phyloP scores from a whole-genome alignment of 2,797 vertebrate species.

The Limnodromus scolopaceus region DNA sequence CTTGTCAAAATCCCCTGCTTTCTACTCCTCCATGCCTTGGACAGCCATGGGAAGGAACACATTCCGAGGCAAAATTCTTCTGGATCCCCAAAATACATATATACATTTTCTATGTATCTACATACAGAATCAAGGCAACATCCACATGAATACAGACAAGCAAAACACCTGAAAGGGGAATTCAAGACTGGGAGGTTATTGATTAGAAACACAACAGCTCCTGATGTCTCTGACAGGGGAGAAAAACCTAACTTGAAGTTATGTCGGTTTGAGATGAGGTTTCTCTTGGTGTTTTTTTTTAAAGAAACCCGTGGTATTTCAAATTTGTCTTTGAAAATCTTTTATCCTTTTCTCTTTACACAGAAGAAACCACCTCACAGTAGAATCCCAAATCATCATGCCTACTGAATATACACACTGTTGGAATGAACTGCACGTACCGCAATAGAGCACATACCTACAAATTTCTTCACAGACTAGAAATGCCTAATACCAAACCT shows the following conservation, averaged over 20 bases:
- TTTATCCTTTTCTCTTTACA: not conserved
- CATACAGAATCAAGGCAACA: not conserved
- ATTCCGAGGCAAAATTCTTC: not conserved
- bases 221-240: not conserved
- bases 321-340: not conserved
- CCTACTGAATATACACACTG: rapidly evolving
- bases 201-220: not conserved
- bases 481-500: not conserved
- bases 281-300: not conserved
- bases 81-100: not conserved
- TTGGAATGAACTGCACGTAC: not conserved
- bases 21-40: not conserved
- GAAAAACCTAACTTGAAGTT: not conserved
- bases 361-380: not conserved
- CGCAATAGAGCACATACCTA: not conserved
- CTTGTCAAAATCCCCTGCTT: not conserved
- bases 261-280: not conserved
- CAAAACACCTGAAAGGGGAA: not conserved
- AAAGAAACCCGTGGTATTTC: not conserved
- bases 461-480: not conserved
- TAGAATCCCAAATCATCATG: not conserved
- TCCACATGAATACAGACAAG: not conserved
- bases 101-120: not conserved
- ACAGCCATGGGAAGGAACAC: not conserved
- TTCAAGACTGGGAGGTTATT: not conserved